Conservation (phyloP, 1,140 invertebrate genomes). For the Drosophila teissieri region DNA sequence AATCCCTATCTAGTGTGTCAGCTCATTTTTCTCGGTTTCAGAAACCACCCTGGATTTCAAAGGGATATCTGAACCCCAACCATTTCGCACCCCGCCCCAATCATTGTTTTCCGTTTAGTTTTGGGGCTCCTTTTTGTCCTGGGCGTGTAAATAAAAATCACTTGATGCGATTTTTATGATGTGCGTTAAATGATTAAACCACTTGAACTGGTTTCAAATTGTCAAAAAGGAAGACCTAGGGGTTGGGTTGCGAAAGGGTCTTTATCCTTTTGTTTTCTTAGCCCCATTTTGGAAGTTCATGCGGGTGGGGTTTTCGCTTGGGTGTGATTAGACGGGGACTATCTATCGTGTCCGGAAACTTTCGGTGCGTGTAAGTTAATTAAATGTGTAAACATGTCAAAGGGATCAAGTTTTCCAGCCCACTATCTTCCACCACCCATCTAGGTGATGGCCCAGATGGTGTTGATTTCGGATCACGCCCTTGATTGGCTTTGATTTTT, state of each 20-base stretch:
- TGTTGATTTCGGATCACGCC: slow-evolving; percentile 74
- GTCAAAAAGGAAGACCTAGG: slow-evolving; percentile 44
- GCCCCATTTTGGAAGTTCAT: slow-evolving; percentile 45
- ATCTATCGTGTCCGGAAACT: slow-evolving; percentile 63
- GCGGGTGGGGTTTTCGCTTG: slow-evolving; percentile 52
- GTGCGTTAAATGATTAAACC: slow-evolving; percentile 83
- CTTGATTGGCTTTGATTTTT: slow-evolving; percentile 70
- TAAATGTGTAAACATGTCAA: slow-evolving; percentile 82
- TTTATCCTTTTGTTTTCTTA: slow-evolving; percentile 64
- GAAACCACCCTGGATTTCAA: slow-evolving; percentile 51
- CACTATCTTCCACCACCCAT: slow-evolving; percentile 19
- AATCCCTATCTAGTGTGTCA: slow-evolving; percentile 41
- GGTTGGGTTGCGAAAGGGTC: slow-evolving; percentile 20
- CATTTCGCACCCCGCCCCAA: slow-evolving; percentile 1
- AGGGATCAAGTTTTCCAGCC: slow-evolving; percentile 49
- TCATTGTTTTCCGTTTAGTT: slow-evolving; percentile 6
- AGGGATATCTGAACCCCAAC: slow-evolving; percentile 44
- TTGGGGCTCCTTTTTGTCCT: slow-evolving; percentile 46
- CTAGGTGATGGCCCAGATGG: slow-evolving; percentile 28
- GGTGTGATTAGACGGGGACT: slow-evolving; percentile 44
- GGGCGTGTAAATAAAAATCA: slow-evolving; percentile 78
- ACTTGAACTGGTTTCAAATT: slow-evolving; percentile 83
- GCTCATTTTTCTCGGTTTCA: slow-evolving; percentile 19
- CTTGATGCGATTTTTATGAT: slow-evolving; percentile 83
- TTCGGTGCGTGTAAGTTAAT: slow-evolving; percentile 77